These are phyloP conservation scores for Maylandia zebra DNA, from an alignment of 2,113 vertebrate species.

Conservation along the genomic window DNA sequence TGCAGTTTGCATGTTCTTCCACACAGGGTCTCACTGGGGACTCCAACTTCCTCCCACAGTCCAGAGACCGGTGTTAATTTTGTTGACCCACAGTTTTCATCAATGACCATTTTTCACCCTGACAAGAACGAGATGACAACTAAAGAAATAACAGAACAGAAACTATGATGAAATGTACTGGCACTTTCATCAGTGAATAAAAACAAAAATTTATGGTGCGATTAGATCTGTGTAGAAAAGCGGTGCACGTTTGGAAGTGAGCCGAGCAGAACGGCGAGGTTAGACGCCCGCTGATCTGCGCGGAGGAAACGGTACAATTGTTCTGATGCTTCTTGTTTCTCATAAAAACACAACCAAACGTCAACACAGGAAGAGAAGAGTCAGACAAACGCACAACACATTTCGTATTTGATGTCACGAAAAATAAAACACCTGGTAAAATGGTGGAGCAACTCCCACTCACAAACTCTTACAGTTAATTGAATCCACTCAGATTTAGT, in stretches of 20 bases:
- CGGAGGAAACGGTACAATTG: rapidly evolving
- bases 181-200: background rate
- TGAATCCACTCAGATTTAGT: background rate
- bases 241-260: rapidly evolving
- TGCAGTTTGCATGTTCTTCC: background rate
- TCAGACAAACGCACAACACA: background rate
- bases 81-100: background rate
- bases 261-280: background rate
- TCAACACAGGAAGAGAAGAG: background rate
- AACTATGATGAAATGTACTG: background rate
- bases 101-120: background rate
- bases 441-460: background rate
- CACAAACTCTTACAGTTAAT: background rate
- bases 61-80: rapidly evolving
- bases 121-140: background rate
- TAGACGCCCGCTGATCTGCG: background rate
- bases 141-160: background rate
- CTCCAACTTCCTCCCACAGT: background rate
- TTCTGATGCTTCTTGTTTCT: background rate
- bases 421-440: background rate
- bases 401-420: background rate
- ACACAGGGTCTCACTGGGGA: background rate
- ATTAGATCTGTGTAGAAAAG: background rate
- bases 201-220: background rate
- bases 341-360: background rate